Base-by-base conservation (phyloP, 2,113 vertebrate genomes). In the Oryzias celebensis region DNA sequence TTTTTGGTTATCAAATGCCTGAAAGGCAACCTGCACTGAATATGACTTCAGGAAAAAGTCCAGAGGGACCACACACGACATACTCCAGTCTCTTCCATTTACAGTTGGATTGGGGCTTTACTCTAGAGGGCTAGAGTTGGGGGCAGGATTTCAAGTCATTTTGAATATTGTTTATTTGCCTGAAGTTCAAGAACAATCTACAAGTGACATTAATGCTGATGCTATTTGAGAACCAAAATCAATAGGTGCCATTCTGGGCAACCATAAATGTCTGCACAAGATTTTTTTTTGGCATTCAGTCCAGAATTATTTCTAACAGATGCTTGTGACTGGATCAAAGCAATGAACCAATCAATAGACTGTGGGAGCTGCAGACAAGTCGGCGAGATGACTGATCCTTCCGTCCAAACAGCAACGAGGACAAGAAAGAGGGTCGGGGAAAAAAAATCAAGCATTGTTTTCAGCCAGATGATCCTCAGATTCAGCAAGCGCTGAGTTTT, bases 381-480 rank as follows among this genome's bases (percentile, higher is more conserved):
- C 16, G 15, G 45, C 46, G 15, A 36, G 24, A 22, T 57, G 43
- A 51, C 64, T 47, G 45, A 61, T 42, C 57, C 16, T 55, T 58
- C 26, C 16, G 31, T 58, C 42, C 52, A 36, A 18, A 36, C 53
- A 52, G 15, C 28, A 58, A 46, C 41, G 42, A 44, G 13, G 12
- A 44, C 23, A 17, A 47, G 31, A 14, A 62, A 54, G n/a, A 49
- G 52, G 44, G 36, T 65, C 41, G 45, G 42, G 46, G 49, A 72
- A 70, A 62, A 72, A 70, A 64, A 58, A 69, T 64, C 23, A 63
- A 59, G 58, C 31, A 69, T 49, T 59, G 31, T 67, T 71, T 77
- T 71, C 62, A 20, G 42, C 31, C 28, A 60, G 68, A 66, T 53
- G 48, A 75, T 81, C 71, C 62, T 44, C 61, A 70, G 5, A 58